A percentile compares a stretch with the other conserved stretches of the same genome.
phyloP scores from a whole-genome alignment of 2,797 vertebrate species.

The Sylvilagus floridanus region DNA sequence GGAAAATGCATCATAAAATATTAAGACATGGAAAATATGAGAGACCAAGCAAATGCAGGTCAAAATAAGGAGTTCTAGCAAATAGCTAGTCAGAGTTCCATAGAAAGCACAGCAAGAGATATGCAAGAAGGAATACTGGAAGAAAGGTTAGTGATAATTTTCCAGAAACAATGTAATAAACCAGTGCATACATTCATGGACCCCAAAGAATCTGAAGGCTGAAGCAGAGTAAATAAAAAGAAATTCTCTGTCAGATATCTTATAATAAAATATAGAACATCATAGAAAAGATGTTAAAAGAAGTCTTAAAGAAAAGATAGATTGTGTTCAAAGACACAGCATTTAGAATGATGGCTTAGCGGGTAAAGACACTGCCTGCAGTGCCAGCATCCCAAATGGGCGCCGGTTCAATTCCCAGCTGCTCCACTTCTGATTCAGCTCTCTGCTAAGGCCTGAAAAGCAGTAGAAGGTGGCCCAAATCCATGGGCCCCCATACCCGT shows the following conservation, averaged over 20 bases:
- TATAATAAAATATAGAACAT: neutral
- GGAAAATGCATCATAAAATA: neutral
- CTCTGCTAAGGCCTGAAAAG: too few species aligned
- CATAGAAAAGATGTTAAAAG: neutral
- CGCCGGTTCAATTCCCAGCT: too few species aligned
- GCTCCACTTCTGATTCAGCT: too few species aligned
- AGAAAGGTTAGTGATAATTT: neutral
- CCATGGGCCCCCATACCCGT: too few species aligned
- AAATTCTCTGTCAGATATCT: neutral
- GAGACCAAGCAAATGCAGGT: neutral
- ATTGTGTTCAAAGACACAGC: neutral
- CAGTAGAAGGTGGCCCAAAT: too few species aligned
- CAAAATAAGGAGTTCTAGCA: neutral
- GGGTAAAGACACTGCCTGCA: too few species aligned
- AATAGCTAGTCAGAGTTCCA: neutral
- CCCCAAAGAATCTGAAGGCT: neutral
- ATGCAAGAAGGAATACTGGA: neutral
- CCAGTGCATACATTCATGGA: neutral
- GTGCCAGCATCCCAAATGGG: too few species aligned
- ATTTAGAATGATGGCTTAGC: neutral
- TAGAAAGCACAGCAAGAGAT: neutral
- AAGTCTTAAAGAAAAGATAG: neutral
- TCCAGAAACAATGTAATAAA: neutral
- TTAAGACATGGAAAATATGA: neutral
- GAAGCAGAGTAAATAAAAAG: neutral